phyloP scores from a whole-genome alignment of 2,113 vertebrate species.

The Pandion haliaetus region DNA sequence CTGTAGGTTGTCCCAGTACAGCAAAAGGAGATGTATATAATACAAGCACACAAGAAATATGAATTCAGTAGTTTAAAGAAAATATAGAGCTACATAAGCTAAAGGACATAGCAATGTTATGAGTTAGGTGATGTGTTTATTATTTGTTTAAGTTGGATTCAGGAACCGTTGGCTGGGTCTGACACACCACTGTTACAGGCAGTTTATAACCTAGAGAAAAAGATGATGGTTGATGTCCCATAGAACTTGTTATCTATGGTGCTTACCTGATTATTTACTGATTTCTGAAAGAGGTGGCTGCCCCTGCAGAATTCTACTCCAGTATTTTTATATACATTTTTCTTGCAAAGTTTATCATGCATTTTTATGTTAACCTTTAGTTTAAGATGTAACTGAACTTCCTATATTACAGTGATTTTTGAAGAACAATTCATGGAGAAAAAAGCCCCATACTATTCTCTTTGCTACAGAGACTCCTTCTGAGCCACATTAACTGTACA shows the following conservation, averaged over 20 bases:
- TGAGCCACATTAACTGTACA: neutral
- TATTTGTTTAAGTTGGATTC: neutral
- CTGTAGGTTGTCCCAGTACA: neutral
- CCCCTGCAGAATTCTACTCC: neutral
- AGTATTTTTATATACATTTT: neutral
- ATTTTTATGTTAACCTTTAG: neutral
- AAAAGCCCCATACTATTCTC: neutral
- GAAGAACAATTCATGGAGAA: neutral
- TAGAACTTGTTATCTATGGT: neutral
- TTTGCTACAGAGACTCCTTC: neutral
- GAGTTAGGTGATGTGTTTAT: neutral
- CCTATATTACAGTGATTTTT: neutral
- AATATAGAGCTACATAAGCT: neutral
- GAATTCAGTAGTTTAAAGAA: neutral
- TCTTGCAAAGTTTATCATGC: neutral
- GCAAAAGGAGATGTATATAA: neutral
- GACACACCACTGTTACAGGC: neutral
- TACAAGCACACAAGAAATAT: neutral
- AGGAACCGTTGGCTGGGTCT: neutral
- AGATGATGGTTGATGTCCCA: neutral
- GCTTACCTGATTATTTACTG: neutral
- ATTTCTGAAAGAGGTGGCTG: neutral
- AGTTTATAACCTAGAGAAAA: neutral
- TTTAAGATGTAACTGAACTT: neutral
- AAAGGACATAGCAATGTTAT: neutral